Conservation (phyloP, 2,888 invertebrate genomes). For the Andrena hattorfiana region DNA sequence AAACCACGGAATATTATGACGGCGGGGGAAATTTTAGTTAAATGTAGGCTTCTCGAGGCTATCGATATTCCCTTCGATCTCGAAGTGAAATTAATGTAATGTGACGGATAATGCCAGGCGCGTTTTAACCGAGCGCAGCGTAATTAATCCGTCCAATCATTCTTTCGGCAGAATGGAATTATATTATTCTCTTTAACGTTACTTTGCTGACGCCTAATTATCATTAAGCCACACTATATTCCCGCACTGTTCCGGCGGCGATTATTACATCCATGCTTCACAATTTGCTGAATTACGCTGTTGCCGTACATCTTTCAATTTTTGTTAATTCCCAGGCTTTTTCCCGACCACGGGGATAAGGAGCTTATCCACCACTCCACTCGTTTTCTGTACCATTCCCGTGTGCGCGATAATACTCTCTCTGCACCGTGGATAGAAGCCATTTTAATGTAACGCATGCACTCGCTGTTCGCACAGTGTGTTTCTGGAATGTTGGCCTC, state of each 20-base stretch:
- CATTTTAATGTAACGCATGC: constrained; percentile 25
- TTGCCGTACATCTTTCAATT: constrained; percentile 5
- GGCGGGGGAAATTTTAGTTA: neutral
- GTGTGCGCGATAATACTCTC: neutral
- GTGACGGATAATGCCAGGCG: neutral
- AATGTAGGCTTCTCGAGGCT: neutral
- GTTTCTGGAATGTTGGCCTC: neutral
- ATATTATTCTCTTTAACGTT: neutral
- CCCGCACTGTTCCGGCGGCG: neutral
- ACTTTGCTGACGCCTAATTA: constrained; percentile 8
- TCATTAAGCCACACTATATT: constrained; percentile 22
- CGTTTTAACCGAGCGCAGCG: neutral
- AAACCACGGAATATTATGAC: constrained; percentile 10
- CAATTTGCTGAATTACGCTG: neutral
- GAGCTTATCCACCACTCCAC: constrained; percentile 14
- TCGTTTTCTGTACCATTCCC: neutral
- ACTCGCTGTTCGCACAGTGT: neutral
- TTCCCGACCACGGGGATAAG: neutral
- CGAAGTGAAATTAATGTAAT: too few species aligned
- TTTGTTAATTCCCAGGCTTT: constrained; percentile 1
- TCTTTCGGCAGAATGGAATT: constrained; percentile 12
- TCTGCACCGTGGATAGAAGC: neutral
- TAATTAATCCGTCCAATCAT: constrained; percentile 29
- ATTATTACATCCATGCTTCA: constrained; percentile 3
- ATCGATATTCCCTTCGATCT: neutral